These are phyloP conservation scores for Cephalopterus ornatus DNA, from an alignment of 2,113 vertebrate genomes.

Conservation along the genomic window DNA sequence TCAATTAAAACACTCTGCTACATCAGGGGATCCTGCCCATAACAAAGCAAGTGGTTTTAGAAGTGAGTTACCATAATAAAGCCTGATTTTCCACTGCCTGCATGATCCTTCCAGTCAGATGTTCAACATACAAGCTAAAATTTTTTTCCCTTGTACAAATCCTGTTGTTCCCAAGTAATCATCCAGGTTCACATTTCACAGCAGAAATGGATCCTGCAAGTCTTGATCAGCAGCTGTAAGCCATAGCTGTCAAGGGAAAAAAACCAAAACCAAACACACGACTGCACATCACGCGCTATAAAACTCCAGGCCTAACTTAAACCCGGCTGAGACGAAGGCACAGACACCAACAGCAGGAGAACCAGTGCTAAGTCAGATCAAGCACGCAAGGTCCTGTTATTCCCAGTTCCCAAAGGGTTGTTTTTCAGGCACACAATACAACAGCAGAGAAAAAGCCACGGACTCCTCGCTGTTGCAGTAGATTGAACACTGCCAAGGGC, in stretches of 20 bases:
- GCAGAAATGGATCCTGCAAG: neutral
- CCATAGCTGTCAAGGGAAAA: neutral
- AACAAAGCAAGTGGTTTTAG: neutral
- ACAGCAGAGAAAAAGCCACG: neutral
- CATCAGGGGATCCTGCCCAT: neutral
- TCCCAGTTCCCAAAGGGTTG: neutral
- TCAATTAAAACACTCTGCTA: slow-evolving; percentile 17
- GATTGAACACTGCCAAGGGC: neutral
- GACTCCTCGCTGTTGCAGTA: neutral
- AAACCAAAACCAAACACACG: neutral
- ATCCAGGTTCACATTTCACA: neutral
- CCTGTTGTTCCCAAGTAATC: neutral
- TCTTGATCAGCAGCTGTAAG: neutral
- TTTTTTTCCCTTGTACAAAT: neutral
- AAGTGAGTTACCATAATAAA: neutral
- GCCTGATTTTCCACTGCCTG: neutral
- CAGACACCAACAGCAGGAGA: neutral
- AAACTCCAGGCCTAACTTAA: neutral
- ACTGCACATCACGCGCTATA: neutral
- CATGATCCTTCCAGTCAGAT: neutral
- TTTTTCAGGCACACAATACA: neutral
- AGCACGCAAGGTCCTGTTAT: neutral
- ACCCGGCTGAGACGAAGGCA: neutral
- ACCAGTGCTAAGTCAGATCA: neutral
- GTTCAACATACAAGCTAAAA: neutral